phyloP scores from a whole-genome alignment of 2,888 invertebrate species.

The Stenichneumon culpator region DNA sequence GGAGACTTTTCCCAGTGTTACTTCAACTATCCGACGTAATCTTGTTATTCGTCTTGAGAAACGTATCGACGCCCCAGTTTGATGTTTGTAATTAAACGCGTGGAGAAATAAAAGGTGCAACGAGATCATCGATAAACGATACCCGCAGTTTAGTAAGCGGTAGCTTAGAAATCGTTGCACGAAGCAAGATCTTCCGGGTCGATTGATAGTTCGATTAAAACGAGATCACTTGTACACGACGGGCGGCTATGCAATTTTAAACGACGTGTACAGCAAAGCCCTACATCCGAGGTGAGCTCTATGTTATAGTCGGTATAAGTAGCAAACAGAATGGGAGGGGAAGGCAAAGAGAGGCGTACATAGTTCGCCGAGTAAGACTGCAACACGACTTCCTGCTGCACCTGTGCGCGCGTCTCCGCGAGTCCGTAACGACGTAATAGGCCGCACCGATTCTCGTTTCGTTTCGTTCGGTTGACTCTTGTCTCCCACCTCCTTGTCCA shows the following conservation, averaged over 20 bases:
- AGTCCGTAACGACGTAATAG: constrained; percentile 74
- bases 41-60: background rate
- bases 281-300: constrained; percentile 20
- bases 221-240: constrained; percentile 48
- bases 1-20: background rate
- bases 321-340: constrained; percentile 6
- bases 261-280: constrained; percentile 15
- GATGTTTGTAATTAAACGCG: background rate
- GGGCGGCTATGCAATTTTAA: constrained; percentile 59
- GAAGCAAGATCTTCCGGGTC: constrained; percentile 40
- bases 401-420: constrained; percentile 74
- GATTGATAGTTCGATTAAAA: constrained; percentile 57
- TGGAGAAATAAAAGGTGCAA: background rate
- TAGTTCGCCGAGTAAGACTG: constrained; percentile 57
- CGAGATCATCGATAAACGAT: background rate
- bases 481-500: background rate
- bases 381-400: constrained; percentile 80
- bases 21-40: background rate
- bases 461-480: constrained; percentile 69
- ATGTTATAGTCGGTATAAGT: constrained; percentile 2
- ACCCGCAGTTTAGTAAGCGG: background rate
- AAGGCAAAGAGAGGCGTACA: constrained; percentile 6
- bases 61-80: background rate
- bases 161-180: constrained; percentile 3
- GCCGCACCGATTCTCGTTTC: constrained; percentile 72